Evolutionary conservation across 2,888 invertebrate genomes (phyloP).

Genomic region (Maniola hyperantus): DNA sequence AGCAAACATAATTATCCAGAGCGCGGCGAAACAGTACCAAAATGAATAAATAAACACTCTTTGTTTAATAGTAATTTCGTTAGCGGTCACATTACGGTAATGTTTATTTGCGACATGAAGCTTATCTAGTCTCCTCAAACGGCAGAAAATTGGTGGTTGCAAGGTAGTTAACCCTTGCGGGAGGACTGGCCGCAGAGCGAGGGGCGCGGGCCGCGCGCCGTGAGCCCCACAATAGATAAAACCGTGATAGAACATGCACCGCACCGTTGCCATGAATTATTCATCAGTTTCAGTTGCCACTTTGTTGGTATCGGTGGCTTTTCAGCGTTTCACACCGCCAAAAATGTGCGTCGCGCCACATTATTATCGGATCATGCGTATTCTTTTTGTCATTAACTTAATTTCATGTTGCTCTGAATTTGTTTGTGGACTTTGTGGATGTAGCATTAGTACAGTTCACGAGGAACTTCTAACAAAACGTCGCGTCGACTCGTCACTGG

Average conservation of each 20-base stretch:
- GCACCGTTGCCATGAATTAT: slow-evolving; percentile 81
- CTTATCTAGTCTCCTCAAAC: slow-evolving; percentile 78
- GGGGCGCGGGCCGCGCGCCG: slow-evolving; percentile 44
- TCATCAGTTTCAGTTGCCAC: slow-evolving; percentile 83
- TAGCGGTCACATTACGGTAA: slow-evolving; percentile 69
- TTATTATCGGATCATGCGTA: slow-evolving; percentile 67
- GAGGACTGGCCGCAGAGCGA: slow-evolving; percentile 56
- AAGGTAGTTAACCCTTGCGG: slow-evolving; percentile 79
- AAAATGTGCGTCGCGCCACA: slow-evolving; percentile 77
- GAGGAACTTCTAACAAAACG: too few relatives aligned
- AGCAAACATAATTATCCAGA: slow-evolving; percentile 43
- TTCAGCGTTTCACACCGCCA: slow-evolving; percentile 79
- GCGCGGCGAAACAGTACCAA: slow-evolving; percentile 40
- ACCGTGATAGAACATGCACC: slow-evolving; percentile 84
- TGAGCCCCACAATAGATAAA: slow-evolving; percentile 81
- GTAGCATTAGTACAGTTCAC: too few relatives aligned
- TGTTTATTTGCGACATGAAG: slow-evolving; percentile 73
- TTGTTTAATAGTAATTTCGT: slow-evolving; percentile 65
- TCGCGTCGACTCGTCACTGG: too few relatives aligned
- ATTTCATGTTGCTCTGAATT: slow-evolving; percentile 36
- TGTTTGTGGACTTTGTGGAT: slow-evolving; percentile 26
- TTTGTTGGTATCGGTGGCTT: slow-evolving; percentile 82
- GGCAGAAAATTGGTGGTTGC: slow-evolving; percentile 75
- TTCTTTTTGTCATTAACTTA: slow-evolving; percentile 59
- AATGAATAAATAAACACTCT: slow-evolving; percentile 49